Evolutionary conservation across 2,888 invertebrate species (phyloP), one percentile per base, ranked within the genome.

Genomic region (Drosophila suboccidentalis): DNA sequence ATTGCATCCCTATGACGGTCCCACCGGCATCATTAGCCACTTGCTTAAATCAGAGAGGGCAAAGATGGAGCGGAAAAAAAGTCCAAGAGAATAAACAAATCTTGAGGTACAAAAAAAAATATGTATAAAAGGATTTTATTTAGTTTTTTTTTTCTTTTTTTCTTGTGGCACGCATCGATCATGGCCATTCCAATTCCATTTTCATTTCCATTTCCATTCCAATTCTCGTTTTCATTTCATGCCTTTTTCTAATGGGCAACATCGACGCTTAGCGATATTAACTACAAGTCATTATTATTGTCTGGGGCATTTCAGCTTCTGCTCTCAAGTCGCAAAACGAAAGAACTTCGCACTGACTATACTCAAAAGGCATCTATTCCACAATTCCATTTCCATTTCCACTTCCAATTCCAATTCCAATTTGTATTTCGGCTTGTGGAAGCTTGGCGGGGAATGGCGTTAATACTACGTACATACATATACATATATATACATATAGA

Each of bases 201-300:
- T 26, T 6, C 26, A 26, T 26, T 8, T 60, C n/a, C 19, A 17
- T 43, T 29, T 1, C 29, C 17, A 43, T 55, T 36, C 19, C 2
- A 49, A 15, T 36, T 57, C 36, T 26, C 22, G 9, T 38, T 50
- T 44, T 26, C 32, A 39, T 57, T 55, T 26, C 15, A 38, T 39
- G 32, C 13, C 15, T 43, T 36, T 55, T 51, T 67, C 32, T 43
- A 32, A 59, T 67, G 72, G 67, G 62, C 63, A 68, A 51, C 63
- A 77, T 66, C 68, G 71, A 62, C 78, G 82, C 87, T 76, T 67
- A 72, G 71, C 78, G 72, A 71, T 72, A 73, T 87, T 86, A 87
- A 83, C 86, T 77, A 78, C 80, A 80, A 82, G 84, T 78, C 84
- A 80, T 86, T 85, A 87, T 83, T 86, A 86, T 86, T 82, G 82